phyloP scores from a whole-genome alignment of 2,888 invertebrate genomes.

The Parnassius smintheus region DNA sequence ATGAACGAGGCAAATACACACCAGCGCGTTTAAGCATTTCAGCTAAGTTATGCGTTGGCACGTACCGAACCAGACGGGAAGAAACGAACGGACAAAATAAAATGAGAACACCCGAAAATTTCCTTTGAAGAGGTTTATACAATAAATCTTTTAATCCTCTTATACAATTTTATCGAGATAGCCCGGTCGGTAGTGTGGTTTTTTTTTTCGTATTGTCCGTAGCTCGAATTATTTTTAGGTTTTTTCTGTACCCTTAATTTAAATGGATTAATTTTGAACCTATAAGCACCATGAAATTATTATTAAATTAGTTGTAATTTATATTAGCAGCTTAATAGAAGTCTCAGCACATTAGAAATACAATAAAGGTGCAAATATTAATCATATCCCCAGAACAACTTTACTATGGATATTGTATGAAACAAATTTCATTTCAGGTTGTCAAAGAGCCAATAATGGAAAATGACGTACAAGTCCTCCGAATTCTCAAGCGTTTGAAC shows the following conservation, averaged over 20 bases:
- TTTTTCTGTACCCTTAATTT: slow-evolving; percentile 11
- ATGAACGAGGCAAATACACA: slow-evolving; percentile 55
- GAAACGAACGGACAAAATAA: slow-evolving; percentile 66
- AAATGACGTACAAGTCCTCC: slow-evolving; percentile 34
- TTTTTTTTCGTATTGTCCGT: slow-evolving; percentile 32
- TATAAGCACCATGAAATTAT: too few species aligned
- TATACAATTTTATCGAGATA: slow-evolving; percentile 76
- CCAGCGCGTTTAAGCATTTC: slow-evolving; percentile 46
- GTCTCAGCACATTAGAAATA: too few species aligned
- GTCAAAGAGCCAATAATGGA: slow-evolving; percentile 40
- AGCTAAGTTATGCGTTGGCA: slow-evolving; percentile 58
- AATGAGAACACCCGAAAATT: slow-evolving; percentile 69
- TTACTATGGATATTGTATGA: not conserved
- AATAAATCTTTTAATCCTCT: slow-evolving; percentile 78
- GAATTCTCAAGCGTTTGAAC: slow-evolving; percentile 54
- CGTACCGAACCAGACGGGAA: slow-evolving; percentile 53
- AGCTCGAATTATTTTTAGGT: slow-evolving; percentile 27
- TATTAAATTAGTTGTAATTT: too few species aligned
- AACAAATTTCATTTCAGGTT: slow-evolving; percentile 18
- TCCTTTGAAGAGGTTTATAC: slow-evolving; percentile 70
- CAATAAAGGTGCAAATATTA: too few species aligned
- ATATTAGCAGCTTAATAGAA: too few species aligned
- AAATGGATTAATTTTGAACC: slow-evolving; percentile 10
- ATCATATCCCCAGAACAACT: too few species aligned
- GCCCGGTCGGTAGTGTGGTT: slow-evolving; percentile 46